These are phyloP conservation scores for Perodicticus potto DNA, from an alignment of 2,797 vertebrate genomes.

Conservation along the genomic window DNA sequence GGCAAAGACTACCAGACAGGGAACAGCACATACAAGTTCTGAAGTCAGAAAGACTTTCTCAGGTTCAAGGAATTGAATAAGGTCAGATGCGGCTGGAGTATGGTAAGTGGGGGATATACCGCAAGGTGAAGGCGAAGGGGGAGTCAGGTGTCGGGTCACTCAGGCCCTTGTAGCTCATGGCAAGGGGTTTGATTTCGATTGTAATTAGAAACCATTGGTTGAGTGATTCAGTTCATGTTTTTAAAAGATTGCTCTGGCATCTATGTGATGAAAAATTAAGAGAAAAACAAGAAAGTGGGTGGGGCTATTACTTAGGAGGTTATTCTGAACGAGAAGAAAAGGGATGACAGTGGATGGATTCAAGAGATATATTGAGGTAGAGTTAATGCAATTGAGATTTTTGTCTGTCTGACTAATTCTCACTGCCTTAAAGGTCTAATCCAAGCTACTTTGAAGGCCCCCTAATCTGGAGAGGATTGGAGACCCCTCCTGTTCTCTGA, in stretches of 20 bases:
- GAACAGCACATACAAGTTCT: neutral
- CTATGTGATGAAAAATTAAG: neutral
- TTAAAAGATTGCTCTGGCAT: neutral
- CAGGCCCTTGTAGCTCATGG: neutral
- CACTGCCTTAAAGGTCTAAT: neutral
- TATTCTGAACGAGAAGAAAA: neutral
- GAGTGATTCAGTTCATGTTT: neutral
- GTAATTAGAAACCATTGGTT: neutral
- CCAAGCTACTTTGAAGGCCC: neutral
- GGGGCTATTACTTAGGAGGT: neutral
- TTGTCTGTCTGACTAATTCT: neutral
- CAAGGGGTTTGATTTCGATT: neutral
- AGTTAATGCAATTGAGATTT: neutral
- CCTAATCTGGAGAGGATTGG: neutral
- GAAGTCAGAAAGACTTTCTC: neutral
- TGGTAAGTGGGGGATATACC: neutral
- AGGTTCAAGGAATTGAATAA: neutral
- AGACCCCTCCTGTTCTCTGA: neutral
- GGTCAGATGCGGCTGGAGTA: neutral
- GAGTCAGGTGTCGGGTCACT: neutral
- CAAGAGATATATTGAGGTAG: neutral
- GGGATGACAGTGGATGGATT: neutral
- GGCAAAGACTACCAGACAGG: neutral
- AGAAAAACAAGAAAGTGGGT: neutral
- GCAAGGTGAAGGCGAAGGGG: neutral